Conservation (phyloP, 2,113 vertebrate genomes). For the Salvator merianae region DNA sequence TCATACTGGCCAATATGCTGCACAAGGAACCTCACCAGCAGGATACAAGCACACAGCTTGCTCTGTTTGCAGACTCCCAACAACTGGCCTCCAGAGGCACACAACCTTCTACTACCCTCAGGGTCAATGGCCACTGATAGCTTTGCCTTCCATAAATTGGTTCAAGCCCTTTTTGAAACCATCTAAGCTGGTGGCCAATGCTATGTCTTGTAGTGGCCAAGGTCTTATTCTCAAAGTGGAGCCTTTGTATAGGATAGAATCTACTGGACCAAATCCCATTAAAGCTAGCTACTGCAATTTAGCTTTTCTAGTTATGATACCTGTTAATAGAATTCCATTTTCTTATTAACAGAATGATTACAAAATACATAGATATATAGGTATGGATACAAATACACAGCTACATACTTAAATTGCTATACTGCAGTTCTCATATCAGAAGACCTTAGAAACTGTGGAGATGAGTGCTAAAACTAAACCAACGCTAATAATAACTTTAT, state of each 20-base stretch:
- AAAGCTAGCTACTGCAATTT: not conserved
- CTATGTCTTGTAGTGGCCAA: no score
- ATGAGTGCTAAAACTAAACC: not conserved
- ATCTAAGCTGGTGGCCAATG: no score
- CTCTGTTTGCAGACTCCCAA: no score
- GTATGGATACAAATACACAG: not conserved
- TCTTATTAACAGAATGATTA: not conserved
- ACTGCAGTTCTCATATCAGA: not conserved
- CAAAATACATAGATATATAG: not conserved
- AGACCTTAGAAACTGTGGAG: not conserved
- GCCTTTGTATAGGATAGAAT: not conserved
- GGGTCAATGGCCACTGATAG: no score
- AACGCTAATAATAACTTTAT: slow-evolving; percentile 21
- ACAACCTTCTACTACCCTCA: no score
- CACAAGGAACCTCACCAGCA: no score
- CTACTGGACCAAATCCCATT: not conserved
- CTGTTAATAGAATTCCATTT: not conserved
- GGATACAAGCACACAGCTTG: no score
- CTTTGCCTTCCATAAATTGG: no score
- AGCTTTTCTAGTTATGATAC: not conserved
- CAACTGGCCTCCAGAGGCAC: no score
- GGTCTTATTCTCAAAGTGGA: no score
- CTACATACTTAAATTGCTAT: not conserved
- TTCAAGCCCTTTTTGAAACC: no score
- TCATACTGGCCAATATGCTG: no score